Evolutionary conservation across 2,113 vertebrate genomes (phyloP).

Genomic region (Entelurus aequoreus): DNA sequence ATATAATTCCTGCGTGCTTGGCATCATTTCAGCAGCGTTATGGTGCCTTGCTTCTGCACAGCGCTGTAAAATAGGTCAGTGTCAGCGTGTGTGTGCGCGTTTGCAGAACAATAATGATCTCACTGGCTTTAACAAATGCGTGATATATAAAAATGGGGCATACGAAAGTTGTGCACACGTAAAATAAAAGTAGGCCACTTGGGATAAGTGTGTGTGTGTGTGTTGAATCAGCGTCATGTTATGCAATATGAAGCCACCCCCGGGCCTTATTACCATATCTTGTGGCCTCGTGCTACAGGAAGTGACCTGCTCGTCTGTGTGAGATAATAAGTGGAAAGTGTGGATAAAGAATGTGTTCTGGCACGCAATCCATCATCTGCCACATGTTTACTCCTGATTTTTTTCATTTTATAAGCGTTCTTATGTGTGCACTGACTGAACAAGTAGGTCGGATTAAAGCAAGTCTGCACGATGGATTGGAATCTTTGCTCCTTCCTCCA

Average conservation of each 20-base stretch:
- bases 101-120: constrained; percentile 12
- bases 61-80: constrained; percentile 3
- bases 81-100: constrained; percentile 10
- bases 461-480: no score
- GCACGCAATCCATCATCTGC: neutral
- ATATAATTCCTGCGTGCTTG: constrained; percentile 36
- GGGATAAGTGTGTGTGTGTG: constrained; percentile 25
- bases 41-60: constrained; percentile 23
- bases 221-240: constrained; percentile 60
- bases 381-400: neutral
- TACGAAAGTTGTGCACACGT: constrained; percentile 34
- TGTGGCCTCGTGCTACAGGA: constrained; percentile 43
- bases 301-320: constrained; percentile 12
- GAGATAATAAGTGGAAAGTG: constrained; percentile 6
- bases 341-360: neutral
- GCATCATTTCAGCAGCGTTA: constrained; percentile 36
- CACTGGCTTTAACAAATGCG: neutral
- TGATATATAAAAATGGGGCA: constrained; percentile 36
- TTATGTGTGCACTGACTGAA: no score
- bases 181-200: constrained; percentile 62
- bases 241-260: constrained; percentile 52
- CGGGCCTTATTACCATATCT: constrained; percentile 33
- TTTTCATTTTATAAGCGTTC: neutral
- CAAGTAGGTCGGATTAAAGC: no score
- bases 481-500: no score